Base-by-base conservation (phyloP, 2,113 vertebrate species). In the Acrocephalus kingi region DNA sequence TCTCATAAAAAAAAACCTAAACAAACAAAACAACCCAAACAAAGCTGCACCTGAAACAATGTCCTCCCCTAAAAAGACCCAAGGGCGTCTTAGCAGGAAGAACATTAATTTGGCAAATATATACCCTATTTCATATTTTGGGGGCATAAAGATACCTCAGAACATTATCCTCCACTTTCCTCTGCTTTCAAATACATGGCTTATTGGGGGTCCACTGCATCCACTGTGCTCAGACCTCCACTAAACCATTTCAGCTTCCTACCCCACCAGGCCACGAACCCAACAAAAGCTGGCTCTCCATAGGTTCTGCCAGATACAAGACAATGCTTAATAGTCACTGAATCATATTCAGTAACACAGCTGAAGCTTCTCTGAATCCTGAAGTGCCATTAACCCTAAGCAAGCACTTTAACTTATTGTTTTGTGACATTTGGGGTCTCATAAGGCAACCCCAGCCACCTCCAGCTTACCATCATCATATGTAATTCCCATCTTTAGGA, bases 251-350 rank as follows among this genome's bases (percentile, higher is more conserved):
- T 33, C 27, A n/a, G 55, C 30, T 84, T 45, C 28, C 22, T 21
- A 52, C 5, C 25, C n/a, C 0, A 0, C 4, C 22, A 64, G 33
- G 45, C 15, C 31, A 51, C 0, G 3, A 74, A 51, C 30, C 12
- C 63, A 83, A 28, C 19, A 54, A 31, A 76, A 62, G 41, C 15
- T 25, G 35, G 11, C 22, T 93, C 31, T 46, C 25, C 22, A 15
- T 1, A 31, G 71, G 19, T 13, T 72, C 54, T 87, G 62, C 10
- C 48, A 86, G n/a, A 87, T 51, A 25, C 18, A 69, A 81, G 31
- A 80, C 3, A 4, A 18, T 63, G 20, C 54, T 75, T 64, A 33
- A 75, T 0, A 54, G 58, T n/a, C 71, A 68, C 43, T 72, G 85
- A 88, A 76, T 82, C 71, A 46, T 22, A 52, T 30, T 35, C 25